phyloP scores from a whole-genome alignment of 2,888 invertebrate species.

The Ichneumon xanthorius region DNA sequence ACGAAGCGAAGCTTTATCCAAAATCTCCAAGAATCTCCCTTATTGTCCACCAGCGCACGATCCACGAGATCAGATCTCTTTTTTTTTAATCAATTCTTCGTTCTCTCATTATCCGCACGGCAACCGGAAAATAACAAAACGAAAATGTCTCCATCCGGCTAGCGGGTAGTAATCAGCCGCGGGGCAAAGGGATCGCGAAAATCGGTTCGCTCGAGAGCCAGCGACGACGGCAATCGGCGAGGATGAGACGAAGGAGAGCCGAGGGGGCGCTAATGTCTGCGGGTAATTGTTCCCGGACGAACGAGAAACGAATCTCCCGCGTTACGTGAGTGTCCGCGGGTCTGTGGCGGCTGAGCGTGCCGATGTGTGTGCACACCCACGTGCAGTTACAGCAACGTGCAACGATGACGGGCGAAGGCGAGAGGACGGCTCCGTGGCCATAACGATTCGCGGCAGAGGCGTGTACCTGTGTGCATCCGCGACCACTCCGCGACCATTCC shows the following conservation, averaged over 20 bases:
- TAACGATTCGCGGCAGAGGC: constrained; percentile 48
- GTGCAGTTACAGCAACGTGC: neutral
- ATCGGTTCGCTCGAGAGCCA: neutral
- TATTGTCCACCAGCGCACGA: neutral
- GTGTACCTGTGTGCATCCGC: constrained; percentile 22
- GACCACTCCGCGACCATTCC: constrained; percentile 1
- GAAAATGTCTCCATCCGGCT: constrained; percentile 3
- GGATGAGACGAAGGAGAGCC: constrained; percentile 11
- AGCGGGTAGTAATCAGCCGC: constrained; percentile 8
- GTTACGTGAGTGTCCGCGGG: constrained; percentile 52
- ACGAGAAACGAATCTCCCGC: constrained; percentile 39
- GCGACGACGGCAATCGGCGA: neutral
- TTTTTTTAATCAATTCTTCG: constrained; percentile 1
- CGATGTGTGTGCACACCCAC: constrained; percentile 6
- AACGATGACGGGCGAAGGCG: constrained; percentile 33
- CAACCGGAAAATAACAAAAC: constrained; percentile 36
- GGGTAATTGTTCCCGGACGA: constrained; percentile 20
- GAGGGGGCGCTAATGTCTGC: constrained; percentile 10
- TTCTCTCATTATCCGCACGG: constrained; percentile 11
- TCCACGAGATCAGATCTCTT: neutral
- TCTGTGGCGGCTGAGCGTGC: neutral
- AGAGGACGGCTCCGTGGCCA: constrained; percentile 27
- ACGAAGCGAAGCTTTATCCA: neutral
- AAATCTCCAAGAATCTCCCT: neutral
- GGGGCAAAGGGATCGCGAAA: neutral